Percentiles rank a stretch among this genome's conserved stretches.
Evolutionary conservation across 2,113 vertebrate genomes (phyloP).

Genomic region (Sarotherodon lohbergeri): DNA sequence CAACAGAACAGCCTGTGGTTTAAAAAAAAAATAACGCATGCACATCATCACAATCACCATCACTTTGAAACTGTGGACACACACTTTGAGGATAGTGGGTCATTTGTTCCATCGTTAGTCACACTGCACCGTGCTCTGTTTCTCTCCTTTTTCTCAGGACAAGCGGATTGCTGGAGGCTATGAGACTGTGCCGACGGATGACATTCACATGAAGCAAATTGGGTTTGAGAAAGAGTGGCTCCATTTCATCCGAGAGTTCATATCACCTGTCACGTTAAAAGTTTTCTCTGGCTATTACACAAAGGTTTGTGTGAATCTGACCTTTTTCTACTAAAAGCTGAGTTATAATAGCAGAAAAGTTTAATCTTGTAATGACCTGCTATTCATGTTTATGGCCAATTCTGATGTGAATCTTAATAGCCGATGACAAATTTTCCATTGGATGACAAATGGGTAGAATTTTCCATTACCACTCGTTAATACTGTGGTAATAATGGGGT

Average conservation of each 20-base stretch:
- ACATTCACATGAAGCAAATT: constrained; percentile 97
- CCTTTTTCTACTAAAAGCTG: background rate
- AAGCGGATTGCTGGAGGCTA: constrained; percentile 93
- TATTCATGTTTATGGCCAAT: background rate
- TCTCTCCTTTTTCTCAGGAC: constrained; percentile 72
- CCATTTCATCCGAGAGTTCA: constrained; percentile 96
- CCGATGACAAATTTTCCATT: background rate
- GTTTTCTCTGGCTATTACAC: constrained; percentile 98
- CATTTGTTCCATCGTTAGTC: constrained; percentile 39
- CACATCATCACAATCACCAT: background rate
- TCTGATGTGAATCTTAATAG: background rate
- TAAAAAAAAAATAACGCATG: background rate
- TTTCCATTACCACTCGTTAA: background rate
- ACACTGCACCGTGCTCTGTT: background rate
- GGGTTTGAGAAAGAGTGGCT: constrained; percentile 91
- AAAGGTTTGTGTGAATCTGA: constrained; percentile 74
- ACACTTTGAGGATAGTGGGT: background rate
- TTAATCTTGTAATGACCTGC: background rate
- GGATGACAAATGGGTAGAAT: background rate
- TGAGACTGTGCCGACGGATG: constrained; percentile 95
- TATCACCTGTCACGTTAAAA: constrained; percentile 91
- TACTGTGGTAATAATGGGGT: background rate
- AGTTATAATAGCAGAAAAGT: background rate
- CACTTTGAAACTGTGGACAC: background rate
- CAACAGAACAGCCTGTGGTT: constrained; percentile 25